phyloP scores from a whole-genome alignment of 2,797 vertebrate species.

The Clamator glandarius region DNA sequence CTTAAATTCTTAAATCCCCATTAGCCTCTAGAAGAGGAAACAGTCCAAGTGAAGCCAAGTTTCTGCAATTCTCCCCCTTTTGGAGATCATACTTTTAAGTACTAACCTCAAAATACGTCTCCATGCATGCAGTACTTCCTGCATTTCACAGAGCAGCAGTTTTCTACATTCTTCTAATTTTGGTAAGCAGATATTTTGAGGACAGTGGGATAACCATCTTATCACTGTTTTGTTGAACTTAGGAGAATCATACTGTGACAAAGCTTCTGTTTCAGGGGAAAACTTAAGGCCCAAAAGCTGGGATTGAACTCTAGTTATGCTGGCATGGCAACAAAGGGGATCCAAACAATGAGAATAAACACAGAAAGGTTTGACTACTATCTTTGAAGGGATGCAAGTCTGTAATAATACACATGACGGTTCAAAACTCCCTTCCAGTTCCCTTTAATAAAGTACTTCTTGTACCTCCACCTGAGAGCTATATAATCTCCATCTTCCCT shows the following conservation, averaged over 20 bases:
- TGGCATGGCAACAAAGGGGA: slow-evolving; percentile 1
- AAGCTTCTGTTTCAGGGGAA: slow-evolving; percentile 3
- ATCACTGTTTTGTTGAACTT: neutral
- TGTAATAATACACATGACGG: neutral
- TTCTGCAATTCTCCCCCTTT: neutral
- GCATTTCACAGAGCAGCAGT: neutral
- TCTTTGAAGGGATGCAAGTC: neutral
- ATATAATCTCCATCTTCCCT: neutral
- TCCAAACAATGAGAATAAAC: neutral
- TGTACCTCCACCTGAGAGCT: neutral
- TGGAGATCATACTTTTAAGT: neutral
- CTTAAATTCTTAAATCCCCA: neutral
- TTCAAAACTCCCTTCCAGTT: neutral
- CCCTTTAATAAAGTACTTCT: neutral
- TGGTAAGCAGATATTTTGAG: neutral
- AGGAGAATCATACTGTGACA: neutral
- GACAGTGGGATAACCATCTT: neutral
- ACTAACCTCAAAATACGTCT: neutral
- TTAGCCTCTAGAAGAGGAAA: neutral
- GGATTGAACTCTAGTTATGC: neutral
- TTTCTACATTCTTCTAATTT: neutral
- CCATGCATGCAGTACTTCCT: neutral
- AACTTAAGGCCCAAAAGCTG: neutral
- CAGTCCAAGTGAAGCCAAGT: neutral
- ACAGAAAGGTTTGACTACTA: neutral